Base-by-base conservation (phyloP, 2,113 vertebrate species). In the Coregonus clupeaformis region DNA sequence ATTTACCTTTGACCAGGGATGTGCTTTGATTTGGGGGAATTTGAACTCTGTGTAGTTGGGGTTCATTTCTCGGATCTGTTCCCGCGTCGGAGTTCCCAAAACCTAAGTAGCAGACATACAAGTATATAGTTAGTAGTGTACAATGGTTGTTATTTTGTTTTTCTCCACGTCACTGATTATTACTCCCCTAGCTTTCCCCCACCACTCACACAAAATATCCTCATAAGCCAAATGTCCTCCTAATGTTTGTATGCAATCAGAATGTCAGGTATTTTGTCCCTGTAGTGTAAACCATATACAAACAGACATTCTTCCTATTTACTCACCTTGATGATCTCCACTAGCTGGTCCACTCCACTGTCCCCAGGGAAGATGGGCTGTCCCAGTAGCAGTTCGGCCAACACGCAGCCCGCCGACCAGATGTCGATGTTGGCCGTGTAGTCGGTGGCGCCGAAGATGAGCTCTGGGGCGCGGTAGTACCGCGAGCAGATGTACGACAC, bases 1-100 rank as follows among this genome's bases (percentile, higher is more conserved):
- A 88, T 92, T 95, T 87, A 97, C 97, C 96, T 98, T 98, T 91
- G 97, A 97, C 97, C 97, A 98, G 75, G 97, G 97, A 91, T 98
- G 97, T 81, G 97, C 97, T 95, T 98, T 98, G 90, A 98, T 98
- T 89, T 98, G 97, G 81, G 97, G 97, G 90, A 98, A 98, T 92
- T 98, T 98, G 90, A 98, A 98, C 89, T 98, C 96, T 87, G 97
- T 98, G 90, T 98, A 98, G 89, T 98, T 98, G 80, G 97, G 97
- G 90, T 98, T 98, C 97, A 98, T 98, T 93, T 98, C 97, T 93
- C 97, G 91, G 89, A 98, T 98, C 91, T 98, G 97, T 88, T 98
- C 97, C 92, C 97, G 94, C 82, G 97, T 98, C 75, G 97, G 97
- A 20, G 97, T 98, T 82, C 97, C 97, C 73, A 98, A 89, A 77